phyloP scores from a whole-genome alignment of 2,113 vertebrate species.

The Podocnemis expansa region DNA sequence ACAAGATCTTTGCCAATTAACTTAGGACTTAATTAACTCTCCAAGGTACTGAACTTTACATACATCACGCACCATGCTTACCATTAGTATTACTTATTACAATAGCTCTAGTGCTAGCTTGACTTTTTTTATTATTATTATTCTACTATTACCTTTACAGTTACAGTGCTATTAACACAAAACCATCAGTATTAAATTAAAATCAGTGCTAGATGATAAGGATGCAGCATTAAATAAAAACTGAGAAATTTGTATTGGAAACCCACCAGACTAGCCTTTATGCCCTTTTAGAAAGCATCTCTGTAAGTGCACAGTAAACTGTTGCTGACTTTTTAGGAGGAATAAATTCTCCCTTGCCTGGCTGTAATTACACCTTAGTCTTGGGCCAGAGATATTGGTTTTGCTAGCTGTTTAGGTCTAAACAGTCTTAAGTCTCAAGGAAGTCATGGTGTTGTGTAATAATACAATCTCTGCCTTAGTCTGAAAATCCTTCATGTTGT shows the following conservation, averaged over 20 bases:
- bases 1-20: slow-evolving; percentile 79
- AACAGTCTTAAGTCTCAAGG: not conserved
- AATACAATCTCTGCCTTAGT: not conserved
- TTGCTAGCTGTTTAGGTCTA: not conserved
- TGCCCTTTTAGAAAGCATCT: slow-evolving; percentile 33
- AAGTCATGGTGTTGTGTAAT: not conserved
- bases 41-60: slow-evolving; percentile 76
- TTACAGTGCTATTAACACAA: slow-evolving; percentile 47
- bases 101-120: slow-evolving; percentile 24
- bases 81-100: slow-evolving; percentile 67
- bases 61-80: slow-evolving; percentile 48
- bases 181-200: slow-evolving; percentile 63
- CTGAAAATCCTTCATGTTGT: not conserved
- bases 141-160: slow-evolving; percentile 66
- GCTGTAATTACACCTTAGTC: slow-evolving; percentile 40
- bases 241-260: slow-evolving; percentile 48
- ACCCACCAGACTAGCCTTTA: slow-evolving; percentile 10
- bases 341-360: slow-evolving; percentile 25
- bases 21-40: slow-evolving; percentile 79
- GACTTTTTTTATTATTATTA: slow-evolving; percentile 68
- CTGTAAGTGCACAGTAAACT: not conserved
- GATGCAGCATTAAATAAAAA: slow-evolving; percentile 55
- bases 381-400: slow-evolving; percentile 23
- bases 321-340: not conserved
- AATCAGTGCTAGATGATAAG: slow-evolving; percentile 45